phyloP scores from a whole-genome alignment of 2,888 invertebrate species.

The Laothoe populi region DNA sequence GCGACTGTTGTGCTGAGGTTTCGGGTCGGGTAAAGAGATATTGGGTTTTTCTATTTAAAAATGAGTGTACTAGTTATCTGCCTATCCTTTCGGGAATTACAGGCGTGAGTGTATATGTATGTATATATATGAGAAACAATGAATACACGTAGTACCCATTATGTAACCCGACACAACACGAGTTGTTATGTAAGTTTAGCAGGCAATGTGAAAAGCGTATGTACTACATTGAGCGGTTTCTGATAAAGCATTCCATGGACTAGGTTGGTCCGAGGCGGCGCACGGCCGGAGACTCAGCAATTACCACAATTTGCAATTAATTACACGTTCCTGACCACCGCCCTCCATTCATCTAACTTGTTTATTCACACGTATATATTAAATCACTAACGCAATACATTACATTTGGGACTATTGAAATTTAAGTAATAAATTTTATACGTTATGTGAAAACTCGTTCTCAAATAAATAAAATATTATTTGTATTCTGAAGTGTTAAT shows the following conservation, averaged over 20 bases:
- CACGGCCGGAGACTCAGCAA: constrained; percentile 35
- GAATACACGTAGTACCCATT: too few relatives aligned
- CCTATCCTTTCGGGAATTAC: too few relatives aligned
- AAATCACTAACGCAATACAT: constrained; percentile 10
- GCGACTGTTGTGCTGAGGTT: too few relatives aligned
- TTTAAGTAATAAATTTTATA: background rate
- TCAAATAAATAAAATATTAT: too few relatives aligned
- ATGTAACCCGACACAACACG: background rate
- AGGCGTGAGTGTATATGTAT: too few relatives aligned
- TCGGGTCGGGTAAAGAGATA: too few relatives aligned
- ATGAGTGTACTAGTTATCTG: too few relatives aligned
- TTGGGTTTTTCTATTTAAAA: too few relatives aligned
- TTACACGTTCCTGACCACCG: constrained; percentile 55
- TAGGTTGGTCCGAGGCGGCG: constrained; percentile 16
- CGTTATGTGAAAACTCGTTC: too few relatives aligned
- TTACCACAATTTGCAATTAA: constrained; percentile 71
- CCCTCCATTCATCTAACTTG: constrained; percentile 45
- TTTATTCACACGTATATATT: constrained; percentile 40
- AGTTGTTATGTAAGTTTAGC: background rate
- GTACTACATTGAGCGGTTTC: constrained; percentile 11
- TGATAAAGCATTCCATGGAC: constrained; percentile 23
- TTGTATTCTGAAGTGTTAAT: too few relatives aligned
- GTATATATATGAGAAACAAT: too few relatives aligned
- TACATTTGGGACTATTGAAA: background rate
- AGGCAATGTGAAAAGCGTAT: constrained; percentile 6